Base-by-base conservation (phyloP, 2,113 vertebrate species). In the Melanocharis versteri region DNA sequence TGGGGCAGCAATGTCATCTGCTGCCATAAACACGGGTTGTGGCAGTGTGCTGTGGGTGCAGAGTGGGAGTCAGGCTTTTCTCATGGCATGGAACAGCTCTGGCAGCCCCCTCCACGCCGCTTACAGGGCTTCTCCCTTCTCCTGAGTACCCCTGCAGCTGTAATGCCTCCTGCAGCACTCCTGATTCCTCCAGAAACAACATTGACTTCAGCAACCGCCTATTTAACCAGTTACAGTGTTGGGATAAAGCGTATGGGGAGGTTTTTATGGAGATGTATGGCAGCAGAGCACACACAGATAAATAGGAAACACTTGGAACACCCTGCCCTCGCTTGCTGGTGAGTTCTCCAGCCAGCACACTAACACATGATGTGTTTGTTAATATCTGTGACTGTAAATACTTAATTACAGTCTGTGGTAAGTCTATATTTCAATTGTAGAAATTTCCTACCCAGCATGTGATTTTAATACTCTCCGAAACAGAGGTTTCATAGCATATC, bases 391-490 rank as follows among this genome's bases (percentile, higher is more conserved):
- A 83, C 71, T 72, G 85, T 81, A 92, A 91, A 82, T 62, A 51
- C 40, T 92, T 94, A 96, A 95, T 96, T 96, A 94, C 35, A 48
- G 51, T 23, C 51, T 73, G 93, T 87, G 71, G 64, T 39, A 81
- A 93, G 85, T 30, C 91, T 91, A 13, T 65, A 87, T 87, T 94
- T 65, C 93, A 90, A 72, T 58, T 85, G 79, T 33, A 92, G 92
- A 92, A 70, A 65, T 83, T 72, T 77, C 64, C 83, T 93, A 77
- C 79, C 69, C 82, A 65, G 94, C 85, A 58, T 87, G 90, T 64
- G 84, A 90, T 90, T 93, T 65, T 90, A 95, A 94, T 91, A 91
- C 92, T 89, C 83, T 94, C 91, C 21, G 5, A 93, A 95, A 58
- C 60, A 62, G 90, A 85, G 87, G 80, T 51, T 96, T 96, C 91